Evolutionary conservation across 2,113 vertebrate genomes (phyloP).

Genomic region (Mobula birostris): DNA sequence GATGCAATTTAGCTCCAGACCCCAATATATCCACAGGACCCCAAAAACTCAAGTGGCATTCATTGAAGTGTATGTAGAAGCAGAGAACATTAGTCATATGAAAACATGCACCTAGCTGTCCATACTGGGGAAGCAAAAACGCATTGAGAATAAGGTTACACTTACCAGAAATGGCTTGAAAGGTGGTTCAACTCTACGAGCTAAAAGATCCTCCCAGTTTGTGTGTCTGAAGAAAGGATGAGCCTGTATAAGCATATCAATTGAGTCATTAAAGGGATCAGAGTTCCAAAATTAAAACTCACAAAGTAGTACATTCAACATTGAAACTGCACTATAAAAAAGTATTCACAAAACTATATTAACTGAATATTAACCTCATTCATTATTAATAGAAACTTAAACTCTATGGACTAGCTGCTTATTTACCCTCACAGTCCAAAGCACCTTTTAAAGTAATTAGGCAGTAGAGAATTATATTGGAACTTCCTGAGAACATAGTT

Average conservation of each 20-base stretch:
- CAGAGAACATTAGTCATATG: neutral
- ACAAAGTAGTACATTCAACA: neutral
- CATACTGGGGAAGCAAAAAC: neutral
- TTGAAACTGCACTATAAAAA: neutral
- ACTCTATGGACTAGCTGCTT: neutral
- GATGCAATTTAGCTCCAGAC: neutral
- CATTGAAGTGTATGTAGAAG: neutral
- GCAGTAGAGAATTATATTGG: neutral
- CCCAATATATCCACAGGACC: neutral
- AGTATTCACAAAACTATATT: neutral
- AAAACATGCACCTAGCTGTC: neutral
- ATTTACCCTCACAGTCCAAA: neutral
- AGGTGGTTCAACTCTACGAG: slow-evolving; percentile 89
- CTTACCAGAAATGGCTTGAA: slow-evolving; percentile 92
- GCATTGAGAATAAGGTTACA: slow-evolving; percentile 28
- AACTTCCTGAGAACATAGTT: neutral
- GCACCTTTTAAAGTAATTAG: neutral
- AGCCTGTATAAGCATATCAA: slow-evolving; percentile 55
- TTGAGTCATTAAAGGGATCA: neutral
- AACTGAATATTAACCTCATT: neutral
- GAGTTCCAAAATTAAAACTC: neutral
- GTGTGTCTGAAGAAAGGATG: slow-evolving; percentile 91
- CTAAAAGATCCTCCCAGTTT: slow-evolving; percentile 95
- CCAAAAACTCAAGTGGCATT: neutral
- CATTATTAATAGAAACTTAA: neutral